phyloP scores from a whole-genome alignment of 2,888 invertebrate genomes.

The Glaucopsyche alexis region DNA sequence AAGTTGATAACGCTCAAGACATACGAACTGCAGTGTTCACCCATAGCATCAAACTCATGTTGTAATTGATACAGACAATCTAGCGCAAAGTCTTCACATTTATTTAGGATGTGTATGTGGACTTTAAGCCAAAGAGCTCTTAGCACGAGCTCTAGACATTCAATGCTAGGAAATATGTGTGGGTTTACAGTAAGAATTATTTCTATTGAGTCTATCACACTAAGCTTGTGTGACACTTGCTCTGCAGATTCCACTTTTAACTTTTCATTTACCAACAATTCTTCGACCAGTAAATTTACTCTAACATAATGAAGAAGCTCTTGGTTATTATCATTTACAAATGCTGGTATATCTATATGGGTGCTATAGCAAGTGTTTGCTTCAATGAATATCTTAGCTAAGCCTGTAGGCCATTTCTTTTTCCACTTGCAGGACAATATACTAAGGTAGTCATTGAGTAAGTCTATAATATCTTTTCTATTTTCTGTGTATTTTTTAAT shows the following conservation, averaged over 20 bases:
- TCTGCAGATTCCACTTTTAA: conserved; percentile 46
- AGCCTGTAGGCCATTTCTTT: conserved; percentile 82
- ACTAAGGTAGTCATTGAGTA: conserved; percentile 81
- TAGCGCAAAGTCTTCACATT: conserved; percentile 64
- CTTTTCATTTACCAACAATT: conserved; percentile 65
- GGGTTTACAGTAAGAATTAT: conserved; percentile 61
- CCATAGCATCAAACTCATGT: conserved; percentile 71
- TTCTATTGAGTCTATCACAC: conserved; percentile 63
- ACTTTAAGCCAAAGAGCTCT: conserved; percentile 69
- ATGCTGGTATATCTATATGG: conserved; percentile 67
- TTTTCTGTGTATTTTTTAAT: conserved; percentile 80
- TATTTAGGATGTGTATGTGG: conserved; percentile 65
- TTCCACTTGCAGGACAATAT: conserved; percentile 82
- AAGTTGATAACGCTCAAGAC: conserved; percentile 62
- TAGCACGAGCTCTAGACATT: conserved; percentile 61
- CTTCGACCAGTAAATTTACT: conserved; percentile 67
- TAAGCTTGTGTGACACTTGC: conserved; percentile 53
- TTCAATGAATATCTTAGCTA: conserved; percentile 80
- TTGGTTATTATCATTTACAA: conserved; percentile 56
- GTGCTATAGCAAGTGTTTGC: conserved; percentile 79
- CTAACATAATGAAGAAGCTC: conserved; percentile 59
- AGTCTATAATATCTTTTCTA: conserved; percentile 78
- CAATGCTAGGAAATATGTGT: conserved; percentile 56
- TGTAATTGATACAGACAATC: conserved; percentile 67
- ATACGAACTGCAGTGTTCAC: conserved; percentile 58